phyloP scores from a whole-genome alignment of 1,140 invertebrate species.

The Glomeris maerens region DNA sequence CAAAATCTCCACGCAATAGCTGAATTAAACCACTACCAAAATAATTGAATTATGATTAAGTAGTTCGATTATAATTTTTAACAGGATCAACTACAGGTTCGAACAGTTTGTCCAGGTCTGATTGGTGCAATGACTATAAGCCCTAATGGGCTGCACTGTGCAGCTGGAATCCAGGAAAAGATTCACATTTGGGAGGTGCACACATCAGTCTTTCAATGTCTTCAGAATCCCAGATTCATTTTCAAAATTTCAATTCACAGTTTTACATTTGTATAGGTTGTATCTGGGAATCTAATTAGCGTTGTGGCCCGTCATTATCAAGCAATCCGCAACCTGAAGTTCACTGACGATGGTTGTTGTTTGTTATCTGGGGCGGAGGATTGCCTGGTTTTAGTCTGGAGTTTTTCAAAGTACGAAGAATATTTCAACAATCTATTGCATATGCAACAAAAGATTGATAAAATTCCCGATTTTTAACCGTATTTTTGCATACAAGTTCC shows the following conservation, averaged over 20 bases:
- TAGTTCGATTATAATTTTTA: too few relatives aligned
- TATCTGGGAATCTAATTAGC: slow-evolving; percentile 54
- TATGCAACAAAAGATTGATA: not conserved
- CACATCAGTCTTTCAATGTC: not conserved
- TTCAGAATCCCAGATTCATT: slow-evolving; percentile 1
- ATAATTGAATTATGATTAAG: too few relatives aligned
- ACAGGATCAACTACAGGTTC: slow-evolving; percentile 32
- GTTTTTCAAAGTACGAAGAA: slow-evolving; percentile 35
- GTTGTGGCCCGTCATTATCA: slow-evolving; percentile 64
- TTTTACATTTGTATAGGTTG: slow-evolving; percentile 33
- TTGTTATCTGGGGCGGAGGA: slow-evolving; percentile 66
- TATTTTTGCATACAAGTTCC: not conserved
- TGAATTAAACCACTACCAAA: too few relatives aligned
- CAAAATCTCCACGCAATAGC: too few relatives aligned
- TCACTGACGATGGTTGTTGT: slow-evolving; percentile 52
- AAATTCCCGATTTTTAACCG: not conserved
- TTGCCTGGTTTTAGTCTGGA: slow-evolving; percentile 66
- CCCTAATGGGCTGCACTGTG: slow-evolving; percentile 50
- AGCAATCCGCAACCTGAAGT: slow-evolving; percentile 52
- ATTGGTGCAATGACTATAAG: slow-evolving; percentile 50
- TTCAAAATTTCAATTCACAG: slow-evolving; percentile 3
- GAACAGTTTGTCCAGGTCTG: slow-evolving; percentile 62
- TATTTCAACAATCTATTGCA: too few relatives aligned
- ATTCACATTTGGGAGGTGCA: slow-evolving; percentile 60
- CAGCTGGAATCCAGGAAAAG: slow-evolving; percentile 61